Conservation (phyloP, 1,140 invertebrate genomes). For the Meteorus sp. region DNA sequence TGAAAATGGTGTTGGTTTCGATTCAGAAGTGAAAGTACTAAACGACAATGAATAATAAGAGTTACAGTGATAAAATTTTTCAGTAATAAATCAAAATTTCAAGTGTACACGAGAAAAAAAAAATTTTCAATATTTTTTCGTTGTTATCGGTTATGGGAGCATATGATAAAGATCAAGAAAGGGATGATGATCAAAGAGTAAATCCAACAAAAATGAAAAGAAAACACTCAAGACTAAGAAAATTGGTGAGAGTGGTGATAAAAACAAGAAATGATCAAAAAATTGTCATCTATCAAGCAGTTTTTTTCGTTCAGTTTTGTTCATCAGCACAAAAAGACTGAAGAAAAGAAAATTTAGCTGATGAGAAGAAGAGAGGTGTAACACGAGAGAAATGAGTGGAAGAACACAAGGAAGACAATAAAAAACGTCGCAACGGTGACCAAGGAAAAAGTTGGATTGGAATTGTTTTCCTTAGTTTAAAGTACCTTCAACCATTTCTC, state of each 20-base stretch:
- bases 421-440: neutral
- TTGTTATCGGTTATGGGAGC: no score
- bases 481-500: constrained; percentile 35
- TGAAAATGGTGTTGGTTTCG: no score
- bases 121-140: no score
- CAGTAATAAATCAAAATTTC: no score
- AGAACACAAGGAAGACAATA: neutral
- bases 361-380: neutral
- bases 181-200: no score
- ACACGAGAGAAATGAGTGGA: neutral
- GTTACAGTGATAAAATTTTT: no score
- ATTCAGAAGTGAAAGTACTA: no score
- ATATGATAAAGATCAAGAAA: no score
- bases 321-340: neutral
- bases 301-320: constrained; percentile 12
- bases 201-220: no score
- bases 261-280: neutral
- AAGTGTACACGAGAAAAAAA: no score
- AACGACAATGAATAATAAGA: no score
- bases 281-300: no score
- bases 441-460: constrained; percentile 44
- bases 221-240: neutral
- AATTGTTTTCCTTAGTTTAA: constrained; percentile 50
- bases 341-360: neutral
- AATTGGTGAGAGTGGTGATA: neutral